Evolutionary conservation across 2,797 vertebrate species (phyloP).

Genomic region (Pipistrellus pipistrellus): DNA sequence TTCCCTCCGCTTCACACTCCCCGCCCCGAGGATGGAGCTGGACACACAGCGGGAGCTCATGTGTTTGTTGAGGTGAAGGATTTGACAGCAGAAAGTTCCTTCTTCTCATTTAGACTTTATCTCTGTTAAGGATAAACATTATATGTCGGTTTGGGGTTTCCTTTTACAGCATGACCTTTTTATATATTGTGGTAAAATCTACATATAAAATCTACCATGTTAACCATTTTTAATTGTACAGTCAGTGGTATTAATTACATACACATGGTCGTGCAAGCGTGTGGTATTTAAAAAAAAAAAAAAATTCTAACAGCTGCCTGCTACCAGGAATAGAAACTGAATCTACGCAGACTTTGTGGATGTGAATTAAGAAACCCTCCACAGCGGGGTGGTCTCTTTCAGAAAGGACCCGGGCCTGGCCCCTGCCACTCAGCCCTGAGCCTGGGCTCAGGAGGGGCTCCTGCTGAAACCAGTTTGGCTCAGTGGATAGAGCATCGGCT

Average conservation of each 20-base stretch:
- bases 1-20: background rate
- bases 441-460: background rate
- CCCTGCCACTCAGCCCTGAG: rapidly evolving
- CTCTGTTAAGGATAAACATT: conserved; percentile 28
- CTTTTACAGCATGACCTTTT: background rate
- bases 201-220: background rate
- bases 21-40: background rate
- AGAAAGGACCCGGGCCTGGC: too few relatives aligned
- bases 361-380: background rate
- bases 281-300: background rate
- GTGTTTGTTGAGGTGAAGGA: background rate
- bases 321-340: background rate
- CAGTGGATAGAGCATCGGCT: too few relatives aligned
- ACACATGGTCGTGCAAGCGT: background rate
- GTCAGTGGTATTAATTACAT: background rate
- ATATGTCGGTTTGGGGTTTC: background rate
- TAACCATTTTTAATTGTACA: background rate
- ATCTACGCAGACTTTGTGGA: rapidly evolving
- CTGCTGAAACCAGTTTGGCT: too few relatives aligned
- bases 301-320: background rate
- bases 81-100: background rate
- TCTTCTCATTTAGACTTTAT: background rate
- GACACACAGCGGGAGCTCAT: background rate
- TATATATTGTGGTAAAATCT: background rate
- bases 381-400: rapidly evolving